A percentile compares a stretch with the other conserved stretches of the same genome.
phyloP scores from a whole-genome alignment of 2,888 invertebrate genomes.

The Phytoseiulus persimilis region DNA sequence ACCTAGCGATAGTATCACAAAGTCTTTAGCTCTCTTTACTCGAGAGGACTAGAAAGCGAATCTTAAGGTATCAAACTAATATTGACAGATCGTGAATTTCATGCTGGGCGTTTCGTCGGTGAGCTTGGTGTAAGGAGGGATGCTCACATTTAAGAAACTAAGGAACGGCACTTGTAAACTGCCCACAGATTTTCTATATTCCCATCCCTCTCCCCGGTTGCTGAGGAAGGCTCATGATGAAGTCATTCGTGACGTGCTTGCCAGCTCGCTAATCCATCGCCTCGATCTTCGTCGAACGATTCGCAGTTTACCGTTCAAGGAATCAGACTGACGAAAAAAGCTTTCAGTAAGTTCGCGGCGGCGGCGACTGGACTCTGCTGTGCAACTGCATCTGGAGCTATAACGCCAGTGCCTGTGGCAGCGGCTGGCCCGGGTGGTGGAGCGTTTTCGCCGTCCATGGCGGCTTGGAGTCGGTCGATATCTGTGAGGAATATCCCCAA shows the following conservation, averaged over 20 bases:
- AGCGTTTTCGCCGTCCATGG: slow-evolving; percentile 35
- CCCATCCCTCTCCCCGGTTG: neutral
- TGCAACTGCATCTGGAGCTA: slow-evolving; percentile 16
- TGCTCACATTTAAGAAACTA: neutral
- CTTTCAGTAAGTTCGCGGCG: slow-evolving; percentile 78
- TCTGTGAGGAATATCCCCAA: neutral
- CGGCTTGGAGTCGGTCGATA: slow-evolving; percentile 38
- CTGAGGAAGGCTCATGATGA: neutral
- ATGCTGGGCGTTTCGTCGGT: neutral
- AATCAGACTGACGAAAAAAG: slow-evolving; percentile 84
- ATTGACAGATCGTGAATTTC: neutral
- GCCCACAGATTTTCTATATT: neutral
- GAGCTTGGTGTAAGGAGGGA: neutral
- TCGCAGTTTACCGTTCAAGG: slow-evolving; percentile 53
- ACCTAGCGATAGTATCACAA: neutral
- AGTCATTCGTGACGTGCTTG: neutral
- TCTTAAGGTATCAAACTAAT: neutral
- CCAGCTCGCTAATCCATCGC: too few relatives aligned
- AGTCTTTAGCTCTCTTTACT: neutral
- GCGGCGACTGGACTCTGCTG: slow-evolving; percentile 55
- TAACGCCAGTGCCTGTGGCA: neutral
- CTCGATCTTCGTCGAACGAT: too few relatives aligned
- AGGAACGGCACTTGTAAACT: neutral
- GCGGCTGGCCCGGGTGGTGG: neutral
- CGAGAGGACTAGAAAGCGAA: neutral